phyloP scores from a whole-genome alignment of 2,888 invertebrate genomes.

The Patella depressa region DNA sequence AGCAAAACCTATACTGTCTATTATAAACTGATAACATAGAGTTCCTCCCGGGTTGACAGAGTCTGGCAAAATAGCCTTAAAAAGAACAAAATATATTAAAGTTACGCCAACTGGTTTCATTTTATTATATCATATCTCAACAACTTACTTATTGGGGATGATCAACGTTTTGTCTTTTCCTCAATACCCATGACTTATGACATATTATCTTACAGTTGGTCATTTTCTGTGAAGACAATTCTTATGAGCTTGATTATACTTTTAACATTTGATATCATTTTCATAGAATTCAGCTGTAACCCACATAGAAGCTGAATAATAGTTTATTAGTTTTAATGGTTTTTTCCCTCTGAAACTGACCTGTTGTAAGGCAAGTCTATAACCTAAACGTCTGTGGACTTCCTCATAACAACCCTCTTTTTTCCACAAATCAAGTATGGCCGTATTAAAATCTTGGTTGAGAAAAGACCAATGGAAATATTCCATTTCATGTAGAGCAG shows the following conservation, averaged over 20 bases:
- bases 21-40: conserved; percentile 24
- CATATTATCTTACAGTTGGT: too few species aligned
- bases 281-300: too few species aligned
- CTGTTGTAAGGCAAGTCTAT: conserved; percentile 27
- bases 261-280: too few species aligned
- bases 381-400: conserved; percentile 28
- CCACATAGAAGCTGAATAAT: too few species aligned
- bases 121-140: too few species aligned
- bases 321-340: too few species aligned
- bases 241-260: neutral
- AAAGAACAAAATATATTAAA: too few species aligned
- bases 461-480: conserved; percentile 36
- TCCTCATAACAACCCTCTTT: conserved; percentile 32
- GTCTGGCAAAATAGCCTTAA: conserved; percentile 12
- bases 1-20: conserved; percentile 35
- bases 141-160: too few species aligned
- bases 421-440: conserved; percentile 29
- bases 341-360: conserved; percentile 6
- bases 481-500: conserved; percentile 30
- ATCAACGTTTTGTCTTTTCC: too few species aligned
- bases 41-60: conserved; percentile 13
- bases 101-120: too few species aligned
- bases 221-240: neutral
- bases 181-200: too few species aligned
- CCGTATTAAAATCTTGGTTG: conserved; percentile 27